These are phyloP conservation scores for Eurystomus gularis DNA, from an alignment of 2,113 vertebrate species.

Conservation along the genomic window DNA sequence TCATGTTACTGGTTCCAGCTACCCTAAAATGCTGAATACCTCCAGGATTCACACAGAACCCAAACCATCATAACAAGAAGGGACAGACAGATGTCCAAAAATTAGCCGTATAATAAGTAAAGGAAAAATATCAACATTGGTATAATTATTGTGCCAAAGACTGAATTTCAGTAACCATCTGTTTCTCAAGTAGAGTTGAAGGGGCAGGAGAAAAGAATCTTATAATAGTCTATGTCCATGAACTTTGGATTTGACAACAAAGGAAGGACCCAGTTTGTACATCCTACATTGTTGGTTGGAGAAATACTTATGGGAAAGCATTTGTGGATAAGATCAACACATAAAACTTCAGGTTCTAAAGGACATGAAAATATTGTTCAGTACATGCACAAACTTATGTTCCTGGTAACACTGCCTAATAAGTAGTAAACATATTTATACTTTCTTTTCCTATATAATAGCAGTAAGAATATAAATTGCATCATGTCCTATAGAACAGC, in stretches of 20 bases:
- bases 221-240: neutral
- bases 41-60: neutral
- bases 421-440: neutral
- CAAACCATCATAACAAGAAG: neutral
- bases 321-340: neutral
- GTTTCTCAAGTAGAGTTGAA: neutral
- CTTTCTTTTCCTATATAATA: neutral
- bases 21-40: neutral
- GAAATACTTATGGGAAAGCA: neutral
- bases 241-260: neutral
- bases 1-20: neutral
- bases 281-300: neutral
- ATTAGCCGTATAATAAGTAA: neutral
- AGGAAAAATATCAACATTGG: neutral
- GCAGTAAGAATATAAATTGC: slow-evolving; percentile 19
- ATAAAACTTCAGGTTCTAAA: neutral
- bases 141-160: neutral
- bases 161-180: neutral
- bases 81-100: accelerated
- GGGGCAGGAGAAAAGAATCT: neutral
- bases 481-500: slow-evolving; percentile 1
- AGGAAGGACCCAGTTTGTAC: neutral
- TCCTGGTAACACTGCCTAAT: neutral
- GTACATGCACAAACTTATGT: neutral
- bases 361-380: neutral